These are phyloP conservation scores for Nothobranchius furzeri DNA, from an alignment of 2,113 vertebrate genomes.

Conservation along the genomic window DNA sequence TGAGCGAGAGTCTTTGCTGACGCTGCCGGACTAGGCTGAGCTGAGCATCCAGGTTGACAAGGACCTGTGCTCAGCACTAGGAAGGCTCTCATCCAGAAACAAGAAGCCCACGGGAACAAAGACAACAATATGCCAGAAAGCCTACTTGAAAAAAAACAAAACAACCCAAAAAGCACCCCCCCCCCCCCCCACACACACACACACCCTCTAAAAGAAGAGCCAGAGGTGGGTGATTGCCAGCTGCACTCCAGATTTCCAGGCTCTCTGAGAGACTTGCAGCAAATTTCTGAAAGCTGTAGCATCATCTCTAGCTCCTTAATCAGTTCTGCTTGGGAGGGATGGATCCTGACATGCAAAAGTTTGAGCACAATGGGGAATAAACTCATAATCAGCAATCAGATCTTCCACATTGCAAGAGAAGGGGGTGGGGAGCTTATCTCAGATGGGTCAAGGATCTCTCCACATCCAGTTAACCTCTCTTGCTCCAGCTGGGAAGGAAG, in stretches of 20 bases:
- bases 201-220: constrained; percentile 39
- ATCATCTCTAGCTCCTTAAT: constrained; percentile 79
- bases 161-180: constrained; percentile 53
- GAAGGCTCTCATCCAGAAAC: constrained; percentile 82
- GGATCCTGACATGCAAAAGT: constrained; percentile 75
- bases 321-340: constrained; percentile 71
- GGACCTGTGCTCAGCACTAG: constrained; percentile 80
- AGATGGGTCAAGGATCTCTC: constrained; percentile 81
- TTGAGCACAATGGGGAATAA: constrained; percentile 75
- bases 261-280: constrained; percentile 69
- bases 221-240: constrained; percentile 77
- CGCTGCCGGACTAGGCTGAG: constrained; percentile 62
- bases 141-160: constrained; percentile 80
- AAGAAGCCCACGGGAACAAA: constrained; percentile 79
- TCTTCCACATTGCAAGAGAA: constrained; percentile 67
- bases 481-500: constrained; percentile 62
- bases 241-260: constrained; percentile 76
- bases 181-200: too few species aligned
- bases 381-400: constrained; percentile 84
- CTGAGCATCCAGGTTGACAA: constrained; percentile 73
- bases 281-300: constrained; percentile 69
- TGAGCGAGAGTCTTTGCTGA: constrained; percentile 73
- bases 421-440: constrained; percentile 69
- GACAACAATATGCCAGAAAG: constrained; percentile 73
- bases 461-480: constrained; percentile 66